Base-by-base conservation (phyloP, 2,888 invertebrate species). In the Agrotis clavis region DNA sequence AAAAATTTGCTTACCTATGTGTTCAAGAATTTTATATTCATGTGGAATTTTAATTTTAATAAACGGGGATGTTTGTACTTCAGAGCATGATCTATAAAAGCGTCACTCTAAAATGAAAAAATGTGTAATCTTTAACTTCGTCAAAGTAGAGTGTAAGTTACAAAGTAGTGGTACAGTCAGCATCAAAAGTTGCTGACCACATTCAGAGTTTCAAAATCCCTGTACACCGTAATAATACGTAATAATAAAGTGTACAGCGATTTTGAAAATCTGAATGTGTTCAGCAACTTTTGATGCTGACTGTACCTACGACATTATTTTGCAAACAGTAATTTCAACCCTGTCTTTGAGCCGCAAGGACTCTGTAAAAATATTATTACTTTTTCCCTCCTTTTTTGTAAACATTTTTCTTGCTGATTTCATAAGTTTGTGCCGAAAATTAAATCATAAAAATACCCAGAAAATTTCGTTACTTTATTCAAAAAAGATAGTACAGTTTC, bases 351-450 rank as follows among this genome's bases (percentile, higher is more conserved):
- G 25, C 35, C 30, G 25, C 72, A 71, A 51, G 18, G 51, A 45
- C 56, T 19, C 48, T 4, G 35, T 30, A 41, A 30, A 45, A 51
- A 51, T 18, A 0, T n/a, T 41, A 74, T 47, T 59, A 57, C 4
- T 1, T 71, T 78, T 72, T 30, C 13, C 16, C 6, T 6, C 6
- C 11, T n/a, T 18, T 45, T 77, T 13, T 7, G 13, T n/a, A 18
- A n/a, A 19, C n/a, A 19, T 35, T n/a, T 19, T 57, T n/a, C 47
- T 16, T 16, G 1, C 57, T 0, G 14, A 57, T 57, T 57, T 57
- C 19, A 57, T 19, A n/a, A 35, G 35, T 35, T 19, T 6, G 18
- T 35, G 14, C 2, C 7, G 7, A 57, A 78, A 77, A 71, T 78
- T 51, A n/a, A 18, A 57, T 45, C n/a, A 51, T 18, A 25, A 57